Conservation (phyloP, 37 sponge, comb jelly and placozoan species). For the Axinella damicornis region DNA sequence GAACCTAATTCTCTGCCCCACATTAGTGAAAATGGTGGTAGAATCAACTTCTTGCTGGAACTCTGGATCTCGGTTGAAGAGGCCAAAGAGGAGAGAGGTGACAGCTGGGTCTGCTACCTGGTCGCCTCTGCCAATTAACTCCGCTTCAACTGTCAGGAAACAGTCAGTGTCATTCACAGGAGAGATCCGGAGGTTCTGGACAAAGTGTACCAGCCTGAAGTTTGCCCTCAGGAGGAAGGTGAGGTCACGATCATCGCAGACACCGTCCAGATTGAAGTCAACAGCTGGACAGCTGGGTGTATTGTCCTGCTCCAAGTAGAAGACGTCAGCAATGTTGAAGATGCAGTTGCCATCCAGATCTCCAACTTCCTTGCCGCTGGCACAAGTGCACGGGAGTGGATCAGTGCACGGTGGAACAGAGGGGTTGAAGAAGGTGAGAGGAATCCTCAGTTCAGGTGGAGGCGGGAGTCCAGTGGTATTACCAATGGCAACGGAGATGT, state of each 20-base stretch:
- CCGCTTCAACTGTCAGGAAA: slow-evolving; percentile 53
- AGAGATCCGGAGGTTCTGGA: slow-evolving; percentile 10
- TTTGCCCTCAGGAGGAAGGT: slow-evolving; percentile 50
- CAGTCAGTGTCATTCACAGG: slow-evolving; percentile 52
- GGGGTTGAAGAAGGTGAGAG: background rate
- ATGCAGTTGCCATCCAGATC: slow-evolving; percentile 84
- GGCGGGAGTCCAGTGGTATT: background rate
- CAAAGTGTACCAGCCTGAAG: slow-evolving; percentile 58
- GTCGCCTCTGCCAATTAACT: slow-evolving; percentile 40
- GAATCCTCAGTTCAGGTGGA: slow-evolving; percentile 4
- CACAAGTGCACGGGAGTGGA: slow-evolving; percentile 42
- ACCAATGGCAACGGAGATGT: slow-evolving; percentile 33
- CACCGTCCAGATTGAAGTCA: slow-evolving; percentile 64
- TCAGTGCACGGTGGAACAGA: slow-evolving; percentile 29
- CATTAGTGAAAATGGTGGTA: slow-evolving; percentile 2
- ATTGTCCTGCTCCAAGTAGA: slow-evolving; percentile 12
- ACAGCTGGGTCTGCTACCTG: background rate
- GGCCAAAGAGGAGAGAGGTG: slow-evolving; percentile 42
- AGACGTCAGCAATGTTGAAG: slow-evolving; percentile 62
- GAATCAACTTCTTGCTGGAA: slow-evolving; percentile 46
- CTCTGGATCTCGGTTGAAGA: slow-evolving; percentile 43
- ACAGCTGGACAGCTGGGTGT: background rate
- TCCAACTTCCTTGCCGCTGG: slow-evolving; percentile 40
- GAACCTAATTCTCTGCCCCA: slow-evolving; percentile 13
- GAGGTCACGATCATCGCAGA: slow-evolving; percentile 55